Percentiles rank a stretch among this genome's conserved stretches.
Evolutionary conservation across 2,797 vertebrate genomes (phyloP).

Genomic region (Takifugu rubripes): DNA sequence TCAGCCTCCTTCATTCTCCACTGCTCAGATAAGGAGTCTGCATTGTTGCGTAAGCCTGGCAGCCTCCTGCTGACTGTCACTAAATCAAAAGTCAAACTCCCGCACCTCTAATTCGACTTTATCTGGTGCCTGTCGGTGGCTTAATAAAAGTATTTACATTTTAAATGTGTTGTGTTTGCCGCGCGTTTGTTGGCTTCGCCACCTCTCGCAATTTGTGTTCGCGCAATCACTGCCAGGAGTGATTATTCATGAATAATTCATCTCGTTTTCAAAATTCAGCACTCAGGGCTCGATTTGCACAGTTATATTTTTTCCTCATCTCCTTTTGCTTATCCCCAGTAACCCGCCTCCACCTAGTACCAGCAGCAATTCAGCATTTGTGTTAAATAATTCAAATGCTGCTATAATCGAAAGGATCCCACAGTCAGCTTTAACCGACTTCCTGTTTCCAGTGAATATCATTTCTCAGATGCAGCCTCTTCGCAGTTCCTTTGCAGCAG

Average conservation of each 20-base stretch:
- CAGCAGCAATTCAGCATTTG: slow-evolving; percentile 42
- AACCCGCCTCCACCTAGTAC: slow-evolving; percentile 35
- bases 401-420: slow-evolving; percentile 56
- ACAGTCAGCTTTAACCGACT: slow-evolving; percentile 32
- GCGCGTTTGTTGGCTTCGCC: slow-evolving; percentile 42
- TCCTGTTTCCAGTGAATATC: slow-evolving; percentile 37
- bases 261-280: slow-evolving; percentile 60
- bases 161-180: slow-evolving; percentile 44
- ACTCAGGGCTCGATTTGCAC: slow-evolving; percentile 62
- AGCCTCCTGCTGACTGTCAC: slow-evolving; percentile 17
- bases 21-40: slow-evolving; percentile 14
- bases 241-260: slow-evolving; percentile 71
- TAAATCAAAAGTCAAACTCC: slow-evolving; percentile 35
- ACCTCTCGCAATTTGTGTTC: slow-evolving; percentile 55
- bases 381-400: slow-evolving; percentile 68
- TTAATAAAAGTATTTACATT: slow-evolving; percentile 53
- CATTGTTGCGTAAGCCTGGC: slow-evolving; percentile 8
- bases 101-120: slow-evolving; percentile 19
- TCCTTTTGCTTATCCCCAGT: slow-evolving; percentile 39
- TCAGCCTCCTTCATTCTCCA: slow-evolving; percentile 8
- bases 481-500: slow-evolving; percentile 23
- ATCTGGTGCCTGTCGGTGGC: slow-evolving; percentile 16
- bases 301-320: slow-evolving; percentile 51
- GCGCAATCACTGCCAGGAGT: slow-evolving; percentile 64
- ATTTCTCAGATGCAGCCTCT: slow-evolving; percentile 42